These are phyloP conservation scores for Petrocephalus sullivani DNA, from an alignment of 2,797 vertebrate species.

Conservation along the genomic window DNA sequence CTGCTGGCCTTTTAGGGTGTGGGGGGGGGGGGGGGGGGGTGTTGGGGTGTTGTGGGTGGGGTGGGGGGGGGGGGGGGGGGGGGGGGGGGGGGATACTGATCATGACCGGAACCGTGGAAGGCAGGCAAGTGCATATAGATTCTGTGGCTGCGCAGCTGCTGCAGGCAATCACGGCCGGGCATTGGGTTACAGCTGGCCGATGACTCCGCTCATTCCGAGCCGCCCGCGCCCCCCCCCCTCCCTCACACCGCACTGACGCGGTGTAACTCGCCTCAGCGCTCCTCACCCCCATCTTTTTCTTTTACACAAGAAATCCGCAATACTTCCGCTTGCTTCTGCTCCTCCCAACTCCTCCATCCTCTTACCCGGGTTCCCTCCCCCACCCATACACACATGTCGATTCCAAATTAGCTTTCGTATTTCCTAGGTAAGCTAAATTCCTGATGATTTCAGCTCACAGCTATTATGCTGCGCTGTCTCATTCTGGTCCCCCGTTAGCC, in stretches of 20 bases:
- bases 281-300: not conserved
- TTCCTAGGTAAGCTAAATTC: slow-evolving; percentile 31
- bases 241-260: slow-evolving; percentile 12
- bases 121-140: not conserved
- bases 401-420: slow-evolving; percentile 35
- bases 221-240: not conserved
- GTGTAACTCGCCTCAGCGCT: slow-evolving; percentile 8
- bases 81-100: not conserved
- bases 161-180: slow-evolving; percentile 55
- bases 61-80: not conserved
- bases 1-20: not conserved
- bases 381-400: not conserved
- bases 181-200: slow-evolving; percentile 68
- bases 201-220: slow-evolving; percentile 74
- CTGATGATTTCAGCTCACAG: slow-evolving; percentile 50
- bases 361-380: not conserved
- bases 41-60: too few species aligned
- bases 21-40: too few species aligned
- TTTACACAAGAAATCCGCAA: slow-evolving; percentile 1
- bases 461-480: slow-evolving; percentile 47
- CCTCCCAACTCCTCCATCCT: not conserved
- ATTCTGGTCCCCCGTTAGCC: slow-evolving; percentile 5
- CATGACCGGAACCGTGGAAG: not conserved
- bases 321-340: not conserved
- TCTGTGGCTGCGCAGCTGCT: slow-evolving; percentile 65